These are phyloP conservation scores for Gibbula magus DNA, from an alignment of 2,888 invertebrate genomes.

Conservation along the genomic window DNA sequence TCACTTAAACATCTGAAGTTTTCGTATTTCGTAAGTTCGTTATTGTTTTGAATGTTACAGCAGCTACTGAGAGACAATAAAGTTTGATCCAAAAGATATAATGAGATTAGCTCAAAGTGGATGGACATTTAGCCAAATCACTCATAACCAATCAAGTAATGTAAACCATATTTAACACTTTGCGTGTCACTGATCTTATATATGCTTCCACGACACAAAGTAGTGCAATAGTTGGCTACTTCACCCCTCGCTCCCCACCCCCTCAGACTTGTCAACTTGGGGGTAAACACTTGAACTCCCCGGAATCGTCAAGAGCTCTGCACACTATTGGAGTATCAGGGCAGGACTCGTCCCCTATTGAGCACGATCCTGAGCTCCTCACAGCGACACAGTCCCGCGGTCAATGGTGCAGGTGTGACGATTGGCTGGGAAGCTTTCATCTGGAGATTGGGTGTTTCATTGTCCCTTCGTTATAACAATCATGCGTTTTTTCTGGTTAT, in stretches of 20 bases:
- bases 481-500: too few species aligned
- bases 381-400: background rate
- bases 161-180: too few species aligned
- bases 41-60: too few species aligned
- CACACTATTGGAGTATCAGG: background rate
- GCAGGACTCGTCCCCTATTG: background rate
- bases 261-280: background rate
- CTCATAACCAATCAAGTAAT: too few species aligned
- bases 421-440: background rate
- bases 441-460: too few species aligned
- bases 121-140: too few species aligned
- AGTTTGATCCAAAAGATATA: too few species aligned
- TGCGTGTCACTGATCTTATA: background rate
- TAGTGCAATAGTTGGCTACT: background rate
- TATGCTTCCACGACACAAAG: background rate
- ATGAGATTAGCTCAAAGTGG: too few species aligned
- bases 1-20: too few species aligned
- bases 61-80: too few species aligned
- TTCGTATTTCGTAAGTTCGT: too few species aligned
- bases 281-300: conserved; percentile 1
- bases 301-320: background rate
- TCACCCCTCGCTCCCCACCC: background rate
- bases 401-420: conserved; percentile 20
- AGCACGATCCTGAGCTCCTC: background rate
- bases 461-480: too few species aligned